Evolutionary conservation across 2,888 invertebrate genomes (phyloP), one percentile per base, ranked within the genome.

Genomic region (Reticulitermes lucifugus): DNA sequence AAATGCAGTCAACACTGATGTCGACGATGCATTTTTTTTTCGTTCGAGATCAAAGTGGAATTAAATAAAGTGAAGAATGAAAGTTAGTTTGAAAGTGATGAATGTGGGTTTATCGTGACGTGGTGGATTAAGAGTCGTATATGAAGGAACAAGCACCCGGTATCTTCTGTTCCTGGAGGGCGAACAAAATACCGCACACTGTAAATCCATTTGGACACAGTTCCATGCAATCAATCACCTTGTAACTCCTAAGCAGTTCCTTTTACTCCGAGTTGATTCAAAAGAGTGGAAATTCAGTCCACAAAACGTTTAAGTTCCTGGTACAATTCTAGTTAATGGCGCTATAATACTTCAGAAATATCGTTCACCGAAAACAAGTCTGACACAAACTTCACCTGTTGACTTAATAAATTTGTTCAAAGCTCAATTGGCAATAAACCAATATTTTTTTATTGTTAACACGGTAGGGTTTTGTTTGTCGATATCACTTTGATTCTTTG

Each of bases 381-480:
- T 75, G 41, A 75, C 75, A 75, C 46, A 77, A 77, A 77, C 22
- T 77, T 77, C 46, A 25, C 65, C 6, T n/a, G 22, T 46, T 25
- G 43, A 83, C 46, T 46, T 83, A 70, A 83, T 84, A 86, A 51
- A 71, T 71, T 82, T 82, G 86, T 86, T 84, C 86, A 84, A 86
- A 84, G 82, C 70, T 86, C 73, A 83, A 83, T 77, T 77, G 60
- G 51, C 86, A 84, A 82, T 59, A 75, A 65, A 81, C 9, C 21
- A 59, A 59, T n/a, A 35, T 55, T 80, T 60, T 25, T 14, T 22
- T 70, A n/a, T 12, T 70, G 55, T 43, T 43, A 46, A 41, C 21
- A 43, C 43, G 41, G 43, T 22, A 59, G 59, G 18, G 5, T 79
- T 29, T 55, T 43, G 21, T 46, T 9, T 6, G 12, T 77, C 25